Evolutionary conservation across 2,797 vertebrate species (phyloP).

Genomic region (Phalloptychus januarius): DNA sequence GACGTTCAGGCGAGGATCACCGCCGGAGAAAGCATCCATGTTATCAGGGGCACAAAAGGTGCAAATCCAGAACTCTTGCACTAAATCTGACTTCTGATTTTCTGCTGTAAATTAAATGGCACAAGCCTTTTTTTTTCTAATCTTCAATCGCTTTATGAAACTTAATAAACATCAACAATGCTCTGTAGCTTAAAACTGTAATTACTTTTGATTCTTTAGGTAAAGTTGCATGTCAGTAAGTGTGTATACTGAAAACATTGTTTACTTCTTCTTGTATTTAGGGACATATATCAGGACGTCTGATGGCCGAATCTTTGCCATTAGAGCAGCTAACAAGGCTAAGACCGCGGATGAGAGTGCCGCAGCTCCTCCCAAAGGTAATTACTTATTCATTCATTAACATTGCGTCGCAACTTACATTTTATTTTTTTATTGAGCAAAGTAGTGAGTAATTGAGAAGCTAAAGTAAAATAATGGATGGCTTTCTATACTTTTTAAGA

Average conservation of each 20-base stretch:
- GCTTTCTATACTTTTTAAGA: not conserved
- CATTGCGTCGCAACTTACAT: not conserved
- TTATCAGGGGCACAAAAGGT: slow-evolving; percentile 96
- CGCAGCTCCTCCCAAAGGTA: slow-evolving; percentile 82
- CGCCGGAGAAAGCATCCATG: slow-evolving; percentile 92
- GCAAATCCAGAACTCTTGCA: not conserved
- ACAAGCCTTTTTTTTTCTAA: not conserved
- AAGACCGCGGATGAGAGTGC: slow-evolving; percentile 82
- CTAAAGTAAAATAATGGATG: not conserved
- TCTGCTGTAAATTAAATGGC: not conserved
- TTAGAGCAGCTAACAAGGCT: slow-evolving; percentile 89
- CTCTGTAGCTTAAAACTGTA: not conserved
- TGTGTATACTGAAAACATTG: not conserved
- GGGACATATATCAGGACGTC: slow-evolving; percentile 94
- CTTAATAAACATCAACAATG: not conserved
- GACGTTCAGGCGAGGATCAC: slow-evolving; percentile 91
- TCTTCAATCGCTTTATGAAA: no score
- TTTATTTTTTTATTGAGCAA: not conserved
- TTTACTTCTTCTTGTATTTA: slow-evolving; percentile 48
- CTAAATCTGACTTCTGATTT: not conserved
- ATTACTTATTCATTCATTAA: not conserved
- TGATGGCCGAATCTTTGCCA: slow-evolving; percentile 94
- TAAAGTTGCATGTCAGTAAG: not conserved
- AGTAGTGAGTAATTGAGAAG: not conserved
- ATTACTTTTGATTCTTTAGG: not conserved